These are phyloP conservation scores for Troides helena DNA, from an alignment of 2,888 invertebrate genomes.

Conservation along the genomic window DNA sequence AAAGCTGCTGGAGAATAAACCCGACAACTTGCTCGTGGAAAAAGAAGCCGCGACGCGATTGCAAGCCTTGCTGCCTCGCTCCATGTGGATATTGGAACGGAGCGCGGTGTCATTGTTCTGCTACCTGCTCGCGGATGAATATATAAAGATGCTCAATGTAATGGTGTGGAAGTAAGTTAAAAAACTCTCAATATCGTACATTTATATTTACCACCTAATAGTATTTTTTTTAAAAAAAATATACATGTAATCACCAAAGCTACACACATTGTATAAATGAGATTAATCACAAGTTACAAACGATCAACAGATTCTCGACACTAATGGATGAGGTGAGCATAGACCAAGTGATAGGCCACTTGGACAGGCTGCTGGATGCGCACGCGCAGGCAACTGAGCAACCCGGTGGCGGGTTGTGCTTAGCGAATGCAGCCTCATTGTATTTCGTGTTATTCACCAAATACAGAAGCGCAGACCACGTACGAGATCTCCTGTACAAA, in stretches of 20 bases:
- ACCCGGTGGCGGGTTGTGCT: constrained; percentile 51
- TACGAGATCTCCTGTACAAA: constrained; percentile 35
- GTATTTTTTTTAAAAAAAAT: no score
- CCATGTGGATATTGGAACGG: constrained; percentile 48
- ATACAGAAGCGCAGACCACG: constrained; percentile 29
- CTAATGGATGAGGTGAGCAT: constrained; percentile 39
- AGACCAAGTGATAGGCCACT: constrained; percentile 34
- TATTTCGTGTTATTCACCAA: constrained; percentile 40
- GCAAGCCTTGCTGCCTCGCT: constrained; percentile 9
- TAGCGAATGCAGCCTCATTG: constrained; percentile 46
- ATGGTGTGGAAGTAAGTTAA: constrained; percentile 51
- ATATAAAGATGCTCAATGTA: constrained; percentile 52
- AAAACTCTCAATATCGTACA: no score
- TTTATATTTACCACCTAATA: no score
- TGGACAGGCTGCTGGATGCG: constrained; percentile 45
- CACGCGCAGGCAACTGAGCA: constrained; percentile 32
- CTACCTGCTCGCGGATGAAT: constrained; percentile 57
- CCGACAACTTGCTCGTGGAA: constrained; percentile 37
- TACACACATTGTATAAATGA: no score
- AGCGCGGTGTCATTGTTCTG: constrained; percentile 41
- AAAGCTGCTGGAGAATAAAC: constrained; percentile 52
- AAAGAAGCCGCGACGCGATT: constrained; percentile 26
- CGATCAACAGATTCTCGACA: constrained; percentile 44
- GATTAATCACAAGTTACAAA: no score
- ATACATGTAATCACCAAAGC: no score